Evolutionary conservation across 2,797 vertebrate species (phyloP).

Genomic region (Bovichtus diacanthus): DNA sequence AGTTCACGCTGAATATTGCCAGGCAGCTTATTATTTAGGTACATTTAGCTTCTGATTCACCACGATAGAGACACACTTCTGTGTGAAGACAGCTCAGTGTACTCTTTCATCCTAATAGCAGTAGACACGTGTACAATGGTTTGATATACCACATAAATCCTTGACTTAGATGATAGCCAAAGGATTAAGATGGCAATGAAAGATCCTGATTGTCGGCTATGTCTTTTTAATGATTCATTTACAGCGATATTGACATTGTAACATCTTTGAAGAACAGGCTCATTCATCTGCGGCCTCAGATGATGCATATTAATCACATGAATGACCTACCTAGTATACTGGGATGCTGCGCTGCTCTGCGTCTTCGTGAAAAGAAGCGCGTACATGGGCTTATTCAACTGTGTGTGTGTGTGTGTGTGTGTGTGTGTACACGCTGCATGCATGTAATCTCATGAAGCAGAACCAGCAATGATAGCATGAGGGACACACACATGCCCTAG

Average conservation of each 20-base stretch:
- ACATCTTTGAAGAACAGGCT: constrained; percentile 54
- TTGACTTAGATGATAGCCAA: constrained; percentile 43
- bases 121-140: constrained; percentile 25
- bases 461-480: constrained; percentile 70
- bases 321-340: constrained; percentile 53
- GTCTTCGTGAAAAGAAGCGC: constrained; percentile 23
- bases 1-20: neutral
- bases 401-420: constrained; percentile 14
- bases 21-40: constrained; percentile 10
- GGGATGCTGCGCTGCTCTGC: constrained; percentile 14
- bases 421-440: constrained; percentile 25
- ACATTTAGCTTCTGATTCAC: constrained; percentile 14
- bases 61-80: neutral
- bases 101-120: constrained; percentile 17
- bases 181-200: constrained; percentile 53
- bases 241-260: constrained; percentile 55
- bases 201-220: constrained; percentile 46
- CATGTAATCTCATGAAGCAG: constrained; percentile 67
- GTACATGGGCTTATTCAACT: constrained; percentile 33
- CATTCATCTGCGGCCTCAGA: constrained; percentile 60
- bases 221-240: constrained; percentile 66
- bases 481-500: constrained; percentile 79
- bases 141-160: constrained; percentile 44
- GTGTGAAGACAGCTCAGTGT: neutral
- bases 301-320: constrained; percentile 65